These are phyloP conservation scores for Sebastes vulpes DNA, from an alignment of 2,797 vertebrate species.

Conservation along the genomic window DNA sequence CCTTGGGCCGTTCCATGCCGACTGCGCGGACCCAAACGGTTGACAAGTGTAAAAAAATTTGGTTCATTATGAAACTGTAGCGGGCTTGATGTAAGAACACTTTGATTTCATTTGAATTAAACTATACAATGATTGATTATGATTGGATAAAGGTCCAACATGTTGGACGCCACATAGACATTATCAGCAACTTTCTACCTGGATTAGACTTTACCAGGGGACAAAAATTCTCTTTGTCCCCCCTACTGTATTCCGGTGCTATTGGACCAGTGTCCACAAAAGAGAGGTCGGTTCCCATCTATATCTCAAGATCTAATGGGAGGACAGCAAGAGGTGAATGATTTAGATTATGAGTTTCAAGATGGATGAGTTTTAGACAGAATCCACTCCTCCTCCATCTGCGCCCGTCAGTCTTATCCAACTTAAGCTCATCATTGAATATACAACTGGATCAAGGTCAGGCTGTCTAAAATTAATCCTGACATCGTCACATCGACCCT, in stretches of 20 bases:
- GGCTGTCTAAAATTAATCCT: neutral
- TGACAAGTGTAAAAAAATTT: too few relatives aligned
- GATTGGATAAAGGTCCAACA: too few relatives aligned
- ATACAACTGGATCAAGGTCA: neutral
- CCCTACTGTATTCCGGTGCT: too few relatives aligned
- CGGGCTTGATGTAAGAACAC: too few relatives aligned
- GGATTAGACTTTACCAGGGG: too few relatives aligned
- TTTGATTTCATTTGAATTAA: too few relatives aligned
- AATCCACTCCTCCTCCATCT: neutral
- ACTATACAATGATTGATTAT: too few relatives aligned
- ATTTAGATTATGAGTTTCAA: neutral
- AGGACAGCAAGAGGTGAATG: too few relatives aligned
- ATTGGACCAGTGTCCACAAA: neutral
- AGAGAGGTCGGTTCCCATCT: neutral
- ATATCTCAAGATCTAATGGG: neutral
- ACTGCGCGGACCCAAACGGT: fast-evolving
- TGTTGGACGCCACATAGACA: too few relatives aligned
- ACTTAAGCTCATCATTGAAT: neutral
- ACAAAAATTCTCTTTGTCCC: too few relatives aligned
- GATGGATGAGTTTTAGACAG: neutral
- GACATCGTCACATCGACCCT: neutral
- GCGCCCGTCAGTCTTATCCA: neutral
- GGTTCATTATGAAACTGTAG: too few relatives aligned
- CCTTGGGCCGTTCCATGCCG: fast-evolving
- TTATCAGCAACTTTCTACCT: too few relatives aligned